Conservation (phyloP, 1,140 invertebrate genomes). For the Brachionus plicatilis region DNA sequence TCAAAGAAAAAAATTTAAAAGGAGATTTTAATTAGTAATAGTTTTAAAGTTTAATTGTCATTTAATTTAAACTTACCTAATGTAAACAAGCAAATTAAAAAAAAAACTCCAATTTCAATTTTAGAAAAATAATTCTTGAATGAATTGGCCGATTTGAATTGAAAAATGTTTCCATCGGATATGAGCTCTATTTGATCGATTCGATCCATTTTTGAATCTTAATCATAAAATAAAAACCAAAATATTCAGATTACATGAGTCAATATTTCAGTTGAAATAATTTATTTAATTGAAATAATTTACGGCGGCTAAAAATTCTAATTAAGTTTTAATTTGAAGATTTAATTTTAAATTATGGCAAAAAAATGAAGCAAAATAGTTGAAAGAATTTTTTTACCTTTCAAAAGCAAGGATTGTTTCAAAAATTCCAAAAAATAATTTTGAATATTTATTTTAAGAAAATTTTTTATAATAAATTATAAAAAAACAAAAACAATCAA, state of each 20-base stretch:
- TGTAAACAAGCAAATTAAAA: conserved; percentile 10
- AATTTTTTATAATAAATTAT: conserved; percentile 12
- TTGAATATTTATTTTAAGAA: neutral
- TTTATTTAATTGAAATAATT: neutral
- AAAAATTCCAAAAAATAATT: neutral
- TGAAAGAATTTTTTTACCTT: neutral
- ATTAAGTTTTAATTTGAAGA: neutral
- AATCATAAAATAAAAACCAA: neutral
- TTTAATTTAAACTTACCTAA: neutral
- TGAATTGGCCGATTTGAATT: neutral
- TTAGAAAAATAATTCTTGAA: neutral
- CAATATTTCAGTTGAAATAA: neutral
- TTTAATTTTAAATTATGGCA: neutral
- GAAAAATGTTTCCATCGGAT: neutral
- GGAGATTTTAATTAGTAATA: too few relatives aligned
- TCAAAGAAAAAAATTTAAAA: too few relatives aligned
- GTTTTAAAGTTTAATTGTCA: neutral
- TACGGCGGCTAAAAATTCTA: neutral
- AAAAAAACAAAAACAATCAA: conserved; percentile 21
- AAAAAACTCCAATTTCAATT: neutral
- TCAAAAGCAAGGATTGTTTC: neutral
- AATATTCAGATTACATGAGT: neutral
- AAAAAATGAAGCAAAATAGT: neutral
- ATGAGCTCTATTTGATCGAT: conserved; percentile 14
- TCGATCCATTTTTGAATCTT: neutral